Base-by-base conservation (phyloP, 2,888 invertebrate genomes). In the Drosophila buzzatii region DNA sequence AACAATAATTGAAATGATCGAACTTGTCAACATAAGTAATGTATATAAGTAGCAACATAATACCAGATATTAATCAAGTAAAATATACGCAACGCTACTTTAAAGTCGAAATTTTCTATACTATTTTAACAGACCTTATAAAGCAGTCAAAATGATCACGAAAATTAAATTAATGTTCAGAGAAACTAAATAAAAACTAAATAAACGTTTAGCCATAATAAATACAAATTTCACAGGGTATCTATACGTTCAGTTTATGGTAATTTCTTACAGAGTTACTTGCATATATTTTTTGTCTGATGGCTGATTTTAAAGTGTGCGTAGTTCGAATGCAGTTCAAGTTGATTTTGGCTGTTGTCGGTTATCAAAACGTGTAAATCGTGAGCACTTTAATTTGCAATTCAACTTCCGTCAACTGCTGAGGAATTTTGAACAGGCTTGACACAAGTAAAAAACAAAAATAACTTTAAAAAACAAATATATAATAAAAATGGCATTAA, bases 351-450 rank as follows among this genome's bases (percentile, higher is more conserved):
- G 18, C 27, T 76, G 62, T 62, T 63, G 70, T 52, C 18, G 66
- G 39, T 60, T 69, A 69, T 72, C 77, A 70, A 66, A 75, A 62
- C 69, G 71, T 64, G 71, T 80, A 77, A 76, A 71, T 76, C 78
- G 78, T 64, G 55, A 52, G 68, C 80, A 81, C 70, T 85, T 81
- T 70, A 77, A 88, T 81, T 85, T 79, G 81, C 81, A 78, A 88
- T 88, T 86, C 82, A 76, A 88, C 77, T 88, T 86, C 88, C 85
- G 88, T 80, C 85, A 88, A 86, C 83, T 56, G 62, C 6, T 64
- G 67, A 47, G 73, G 80, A 73, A 82, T 82, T 80, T 80, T 64
- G 47, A 80, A 53, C 73, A 70, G 79, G 65, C 64, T 73, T 71
- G 67, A 69, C 37, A 49, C 12, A 47, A 65, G 6, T 55, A 45